phyloP scores from a whole-genome alignment of 2,113 vertebrate species.

The Phocoena sinus region DNA sequence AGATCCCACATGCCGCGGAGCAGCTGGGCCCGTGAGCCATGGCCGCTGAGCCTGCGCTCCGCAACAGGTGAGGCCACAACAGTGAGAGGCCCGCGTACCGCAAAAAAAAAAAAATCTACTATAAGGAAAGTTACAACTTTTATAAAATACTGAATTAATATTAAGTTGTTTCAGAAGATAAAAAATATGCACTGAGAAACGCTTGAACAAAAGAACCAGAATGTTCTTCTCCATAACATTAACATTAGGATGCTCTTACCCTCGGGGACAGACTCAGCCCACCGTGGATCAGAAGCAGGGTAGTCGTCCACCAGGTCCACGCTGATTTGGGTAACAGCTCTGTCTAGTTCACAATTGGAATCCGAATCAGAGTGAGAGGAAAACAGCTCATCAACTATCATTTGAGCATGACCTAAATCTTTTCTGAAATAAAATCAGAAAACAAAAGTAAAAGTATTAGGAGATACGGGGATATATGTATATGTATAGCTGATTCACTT shows the following conservation, averaged over 20 bases:
- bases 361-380: conserved; percentile 79
- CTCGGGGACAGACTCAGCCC: conserved; percentile 96
- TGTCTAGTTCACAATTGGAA: conserved; percentile 86
- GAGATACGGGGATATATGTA: no score
- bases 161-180: neutral
- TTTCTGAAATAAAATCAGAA: conserved; percentile 82
- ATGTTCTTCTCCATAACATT: neutral
- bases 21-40: no score
- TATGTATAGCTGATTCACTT: no score
- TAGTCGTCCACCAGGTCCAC: conserved; percentile 95
- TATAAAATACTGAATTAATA: neutral
- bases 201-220: neutral
- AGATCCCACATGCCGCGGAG: no score
- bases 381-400: conserved; percentile 88
- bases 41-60: no score
- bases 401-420: conserved; percentile 88
- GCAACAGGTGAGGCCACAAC: no score
- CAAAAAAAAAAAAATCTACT: neutral
- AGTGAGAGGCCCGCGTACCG: no score
- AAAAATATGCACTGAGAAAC: neutral
- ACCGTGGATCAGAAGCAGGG: conserved; percentile 95
- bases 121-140: neutral
- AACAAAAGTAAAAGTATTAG: neutral
- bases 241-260: conserved; percentile 77
- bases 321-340: conserved; percentile 89